phyloP scores from a whole-genome alignment of 2,797 vertebrate genomes.

The Halcyon chelicuti region DNA sequence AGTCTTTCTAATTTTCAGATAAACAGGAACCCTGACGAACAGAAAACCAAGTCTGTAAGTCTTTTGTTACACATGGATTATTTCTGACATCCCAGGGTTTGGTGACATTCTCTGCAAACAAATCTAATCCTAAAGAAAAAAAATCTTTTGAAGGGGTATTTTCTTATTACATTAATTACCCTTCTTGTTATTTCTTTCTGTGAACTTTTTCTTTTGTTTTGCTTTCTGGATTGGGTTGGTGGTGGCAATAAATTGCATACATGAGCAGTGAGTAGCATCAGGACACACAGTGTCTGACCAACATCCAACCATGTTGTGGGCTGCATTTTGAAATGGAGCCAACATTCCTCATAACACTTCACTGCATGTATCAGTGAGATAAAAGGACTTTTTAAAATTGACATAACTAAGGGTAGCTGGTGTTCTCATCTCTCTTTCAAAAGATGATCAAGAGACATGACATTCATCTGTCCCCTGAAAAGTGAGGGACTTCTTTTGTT shows the following conservation, averaged over 20 bases:
- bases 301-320: neutral
- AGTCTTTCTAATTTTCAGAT: neutral
- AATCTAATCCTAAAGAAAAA: neutral
- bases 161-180: neutral
- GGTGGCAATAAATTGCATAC: neutral
- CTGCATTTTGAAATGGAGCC: neutral
- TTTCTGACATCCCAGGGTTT: neutral
- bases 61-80: neutral
- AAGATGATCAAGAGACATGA: neutral
- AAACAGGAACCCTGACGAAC: neutral
- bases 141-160: neutral
- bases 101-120: neutral
- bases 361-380: neutral
- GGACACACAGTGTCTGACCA: neutral
- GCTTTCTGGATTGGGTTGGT: neutral
- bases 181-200: neutral
- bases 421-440: neutral
- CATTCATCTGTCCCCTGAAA: neutral
- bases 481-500: neutral
- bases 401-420: neutral
- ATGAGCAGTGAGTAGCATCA: neutral
- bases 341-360: neutral
- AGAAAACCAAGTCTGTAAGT: neutral
- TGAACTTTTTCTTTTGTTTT: neutral
- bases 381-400: neutral